phyloP scores from a whole-genome alignment of 2,113 vertebrate genomes.

The Potamarius usumacintae region DNA sequence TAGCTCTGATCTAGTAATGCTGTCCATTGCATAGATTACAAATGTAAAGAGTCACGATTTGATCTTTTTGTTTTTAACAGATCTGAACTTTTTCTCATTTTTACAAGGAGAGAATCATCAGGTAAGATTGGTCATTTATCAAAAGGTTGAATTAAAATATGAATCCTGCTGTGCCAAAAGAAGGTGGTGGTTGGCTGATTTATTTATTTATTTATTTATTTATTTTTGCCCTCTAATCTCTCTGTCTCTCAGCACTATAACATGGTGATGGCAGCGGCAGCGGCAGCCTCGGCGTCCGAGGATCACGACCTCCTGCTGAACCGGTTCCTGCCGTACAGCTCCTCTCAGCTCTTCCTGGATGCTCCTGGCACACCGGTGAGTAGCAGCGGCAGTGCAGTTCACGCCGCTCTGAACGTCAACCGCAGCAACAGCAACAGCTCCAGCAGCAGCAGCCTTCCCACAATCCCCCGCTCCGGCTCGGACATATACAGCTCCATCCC shows the following conservation, averaged over 20 bases:
- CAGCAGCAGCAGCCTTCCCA: constrained; percentile 82
- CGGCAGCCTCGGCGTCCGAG: constrained; percentile 87
- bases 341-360: constrained; percentile 94
- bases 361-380: constrained; percentile 82
- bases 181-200: too few species aligned
- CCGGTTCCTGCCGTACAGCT: constrained; percentile 91
- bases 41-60: background rate
- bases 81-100: constrained; percentile 97
- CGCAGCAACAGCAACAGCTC: constrained; percentile 86
- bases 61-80: constrained; percentile 70
- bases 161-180: background rate
- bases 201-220: too few species aligned
- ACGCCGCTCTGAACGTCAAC: constrained; percentile 76
- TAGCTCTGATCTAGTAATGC: background rate
- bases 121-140: constrained; percentile 67
- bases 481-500: constrained; percentile 96
- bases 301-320: constrained; percentile 91
- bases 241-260: constrained; percentile 86
- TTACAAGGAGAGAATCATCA: constrained; percentile 99
- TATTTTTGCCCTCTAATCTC: background rate
- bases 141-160: background rate
- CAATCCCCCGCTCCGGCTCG: constrained; percentile 72
- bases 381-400: constrained; percentile 75
- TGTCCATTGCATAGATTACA: background rate
- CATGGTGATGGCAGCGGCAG: constrained; percentile 91